Base-by-base conservation (phyloP, 2,888 invertebrate species). In the Eledone cirrhosa region DNA sequence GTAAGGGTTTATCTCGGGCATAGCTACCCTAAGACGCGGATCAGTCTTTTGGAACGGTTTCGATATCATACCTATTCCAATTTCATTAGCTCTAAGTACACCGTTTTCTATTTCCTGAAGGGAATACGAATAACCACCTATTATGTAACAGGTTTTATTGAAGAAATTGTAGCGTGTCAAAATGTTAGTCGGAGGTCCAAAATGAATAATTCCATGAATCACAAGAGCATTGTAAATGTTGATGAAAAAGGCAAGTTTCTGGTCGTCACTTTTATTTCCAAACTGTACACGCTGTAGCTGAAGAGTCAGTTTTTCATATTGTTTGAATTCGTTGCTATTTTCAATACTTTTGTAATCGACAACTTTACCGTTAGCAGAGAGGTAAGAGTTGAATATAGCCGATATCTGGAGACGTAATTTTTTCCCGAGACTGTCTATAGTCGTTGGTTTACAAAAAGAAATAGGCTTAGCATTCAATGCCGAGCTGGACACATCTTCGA, bases 81-180 rank as follows among this genome's bases (percentile, higher is more conserved):
- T 90, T 75, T 90, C 86, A 84, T 92, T 92, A 2, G 88, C 91
- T 77, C 92, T 85, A 31, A 92, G 86, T 48, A 92, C 90, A 27
- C 92, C 92, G 86, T 92, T 92, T 81, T 92, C 91, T 77, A 92
- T 92, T 77, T 92, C 92, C 81, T 92, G 92, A 31, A 92, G 87
- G 2, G 91, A 90, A 84, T 91, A 92, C n/a, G 84, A 78, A 74
- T 91, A 88, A 4, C 91, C 91, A 53, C 91, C 91, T 79, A 92
- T 91, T 48, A 91, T 86, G 83, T 92, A 92, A 75, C 89, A 86
- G 8, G 90, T 89, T 11, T 89, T 89, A 86, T 91, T 91, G 84
- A 92, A 91, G 84, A 92, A 92, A 91, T 91, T 91, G 81, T 91
- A 90, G 78, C 91, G 85, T 79, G 91, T 91, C 91, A 91, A 92